These are phyloP conservation scores for Micoletzkya japonica DNA, from an alignment of 2,888 invertebrate genomes.

Conservation along the genomic window DNA sequence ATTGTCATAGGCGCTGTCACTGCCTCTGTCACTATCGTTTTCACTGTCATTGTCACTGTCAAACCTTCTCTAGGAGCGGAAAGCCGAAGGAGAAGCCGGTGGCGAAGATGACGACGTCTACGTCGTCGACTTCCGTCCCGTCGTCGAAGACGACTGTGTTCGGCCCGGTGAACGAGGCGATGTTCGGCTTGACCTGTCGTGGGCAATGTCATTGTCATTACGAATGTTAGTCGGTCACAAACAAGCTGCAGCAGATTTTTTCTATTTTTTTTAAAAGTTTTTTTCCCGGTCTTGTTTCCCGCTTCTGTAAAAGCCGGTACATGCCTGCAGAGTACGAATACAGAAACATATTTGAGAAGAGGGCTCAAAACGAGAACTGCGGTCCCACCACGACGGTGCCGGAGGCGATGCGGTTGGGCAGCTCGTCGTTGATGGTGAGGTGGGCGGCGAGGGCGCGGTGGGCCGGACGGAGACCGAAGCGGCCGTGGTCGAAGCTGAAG, in stretches of 20 bases:
- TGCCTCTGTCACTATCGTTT: neutral
- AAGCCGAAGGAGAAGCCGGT: constrained; percentile 46
- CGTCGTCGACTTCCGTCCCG: constrained; percentile 36
- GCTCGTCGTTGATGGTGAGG: constrained; percentile 66
- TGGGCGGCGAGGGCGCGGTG: constrained; percentile 53
- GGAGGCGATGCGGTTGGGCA: constrained; percentile 66
- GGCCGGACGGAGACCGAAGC: constrained; percentile 65
- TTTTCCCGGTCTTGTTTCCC: no score
- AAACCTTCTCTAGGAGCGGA: constrained; percentile 34
- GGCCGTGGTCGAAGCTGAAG: constrained; percentile 61
- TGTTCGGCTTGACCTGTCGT: constrained; percentile 43
- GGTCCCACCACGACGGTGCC: constrained; percentile 40
- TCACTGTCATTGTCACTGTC: neutral
- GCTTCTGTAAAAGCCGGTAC: no score
- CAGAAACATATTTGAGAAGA: neutral
- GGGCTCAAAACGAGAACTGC: neutral
- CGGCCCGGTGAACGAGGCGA: constrained; percentile 38
- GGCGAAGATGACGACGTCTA: constrained; percentile 49
- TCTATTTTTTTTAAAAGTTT: no score
- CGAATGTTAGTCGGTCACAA: no score
- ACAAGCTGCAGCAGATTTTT: no score
- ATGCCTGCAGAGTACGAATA: no score
- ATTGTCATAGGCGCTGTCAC: neutral
- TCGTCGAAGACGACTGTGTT: constrained; percentile 42
- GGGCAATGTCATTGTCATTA: no score